Conservation (phyloP, 2,888 invertebrate species). For the Yponomeuta cagnagella region DNA sequence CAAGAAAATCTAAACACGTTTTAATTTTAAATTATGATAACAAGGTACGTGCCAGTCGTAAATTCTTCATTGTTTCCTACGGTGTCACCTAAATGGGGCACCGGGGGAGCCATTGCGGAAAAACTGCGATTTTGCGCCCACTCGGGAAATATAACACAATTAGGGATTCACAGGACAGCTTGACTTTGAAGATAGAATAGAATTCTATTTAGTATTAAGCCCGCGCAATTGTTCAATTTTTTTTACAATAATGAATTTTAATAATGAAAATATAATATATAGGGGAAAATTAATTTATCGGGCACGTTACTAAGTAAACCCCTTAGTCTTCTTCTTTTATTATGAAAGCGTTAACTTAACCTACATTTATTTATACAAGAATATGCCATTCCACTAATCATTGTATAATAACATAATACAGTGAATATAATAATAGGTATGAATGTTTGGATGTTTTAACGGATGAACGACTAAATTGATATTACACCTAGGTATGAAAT, state of each 20-base stretch:
- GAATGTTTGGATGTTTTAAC: no score
- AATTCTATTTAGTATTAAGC: no score
- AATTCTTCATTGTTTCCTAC: slow-evolving; percentile 50
- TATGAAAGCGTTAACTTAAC: no score
- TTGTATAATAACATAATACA: no score
- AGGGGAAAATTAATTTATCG: not conserved
- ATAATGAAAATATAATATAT: not conserved
- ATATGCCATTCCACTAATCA: no score
- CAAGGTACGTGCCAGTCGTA: slow-evolving; percentile 51
- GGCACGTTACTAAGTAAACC: not conserved
- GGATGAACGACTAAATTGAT: no score
- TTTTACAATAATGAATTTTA: no score
- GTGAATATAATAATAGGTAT: no score
- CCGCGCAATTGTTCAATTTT: no score
- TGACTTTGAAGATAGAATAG: not conserved
- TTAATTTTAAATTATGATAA: slow-evolving; percentile 50
- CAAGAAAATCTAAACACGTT: slow-evolving; percentile 37
- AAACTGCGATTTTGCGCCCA: slow-evolving; percentile 46
- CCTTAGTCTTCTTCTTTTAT: no score
- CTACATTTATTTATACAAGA: no score
- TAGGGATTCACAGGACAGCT: slow-evolving; percentile 26
- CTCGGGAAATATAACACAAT: slow-evolving; percentile 37
- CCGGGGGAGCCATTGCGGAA: slow-evolving; percentile 29
- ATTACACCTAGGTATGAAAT: no score
- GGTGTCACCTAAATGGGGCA: slow-evolving; percentile 48